A percentile compares a stretch with the other conserved stretches of the same genome.
These are phyloP conservation scores for Larimichthys crocea DNA, from an alignment of 2,113 vertebrate species.

Conservation along the genomic window DNA sequence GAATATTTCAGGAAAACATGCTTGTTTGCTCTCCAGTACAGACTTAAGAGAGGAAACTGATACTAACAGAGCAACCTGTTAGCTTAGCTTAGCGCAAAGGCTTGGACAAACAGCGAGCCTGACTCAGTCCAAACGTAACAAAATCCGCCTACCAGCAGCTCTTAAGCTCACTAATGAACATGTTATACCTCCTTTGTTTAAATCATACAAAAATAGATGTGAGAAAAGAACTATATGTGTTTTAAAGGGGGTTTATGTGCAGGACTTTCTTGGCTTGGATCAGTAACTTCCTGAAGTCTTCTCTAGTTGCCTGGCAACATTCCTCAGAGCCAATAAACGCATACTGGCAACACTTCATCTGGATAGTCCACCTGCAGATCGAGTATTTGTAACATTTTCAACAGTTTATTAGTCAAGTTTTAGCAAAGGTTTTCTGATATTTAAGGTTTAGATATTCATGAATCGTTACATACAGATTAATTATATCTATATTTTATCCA, in stretches of 20 bases:
- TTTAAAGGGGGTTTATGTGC: neutral
- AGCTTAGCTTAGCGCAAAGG: neutral
- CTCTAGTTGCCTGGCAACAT: neutral
- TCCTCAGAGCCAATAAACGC: constrained; percentile 21
- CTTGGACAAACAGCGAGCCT: neutral
- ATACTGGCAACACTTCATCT: too few species aligned
- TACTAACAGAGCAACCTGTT: neutral
- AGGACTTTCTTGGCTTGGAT: neutral
- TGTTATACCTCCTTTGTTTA: neutral
- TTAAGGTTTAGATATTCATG: too few species aligned
- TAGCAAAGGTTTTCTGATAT: too few species aligned
- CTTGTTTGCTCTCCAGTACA: neutral
- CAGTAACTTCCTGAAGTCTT: constrained; percentile 4
- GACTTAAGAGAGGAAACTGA: neutral
- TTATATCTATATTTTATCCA: too few species aligned
- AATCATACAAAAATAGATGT: neutral
- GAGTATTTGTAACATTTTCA: too few species aligned
- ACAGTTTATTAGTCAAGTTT: too few species aligned
- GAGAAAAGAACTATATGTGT: neutral
- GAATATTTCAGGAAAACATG: neutral
- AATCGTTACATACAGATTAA: too few species aligned
- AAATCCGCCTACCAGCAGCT: neutral
- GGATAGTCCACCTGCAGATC: too few species aligned
- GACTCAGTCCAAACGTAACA: neutral
- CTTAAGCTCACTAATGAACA: neutral